Conservation (phyloP, 1,140 invertebrate genomes). For the Drosophila ercepeae region DNA sequence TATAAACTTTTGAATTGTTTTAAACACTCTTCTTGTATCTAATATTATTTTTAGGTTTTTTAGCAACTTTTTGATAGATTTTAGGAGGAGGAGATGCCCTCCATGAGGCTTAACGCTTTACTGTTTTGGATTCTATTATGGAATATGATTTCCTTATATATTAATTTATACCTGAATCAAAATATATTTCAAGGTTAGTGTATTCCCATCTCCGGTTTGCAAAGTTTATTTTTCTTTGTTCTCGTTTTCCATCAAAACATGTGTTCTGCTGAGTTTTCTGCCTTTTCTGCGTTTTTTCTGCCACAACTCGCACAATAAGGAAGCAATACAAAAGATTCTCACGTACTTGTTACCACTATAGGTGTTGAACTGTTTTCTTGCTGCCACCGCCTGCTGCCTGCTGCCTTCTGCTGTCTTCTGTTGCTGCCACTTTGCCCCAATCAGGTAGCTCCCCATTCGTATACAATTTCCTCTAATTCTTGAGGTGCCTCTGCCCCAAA, state of each 20-base stretch:
- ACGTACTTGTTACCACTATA: constrained; percentile 72
- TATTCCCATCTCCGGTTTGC: neutral
- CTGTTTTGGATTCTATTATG: no score
- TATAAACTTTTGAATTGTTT: no score
- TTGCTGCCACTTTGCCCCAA: neutral
- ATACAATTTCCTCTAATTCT: constrained; percentile 41
- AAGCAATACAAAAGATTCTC: constrained; percentile 77
- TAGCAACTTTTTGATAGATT: no score
- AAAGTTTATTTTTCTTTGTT: constrained; percentile 11
- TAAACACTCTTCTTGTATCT: no score
- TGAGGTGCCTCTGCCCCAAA: constrained; percentile 4
- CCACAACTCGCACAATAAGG: constrained; percentile 56
- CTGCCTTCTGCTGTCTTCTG: no score
- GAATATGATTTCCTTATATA: neutral
- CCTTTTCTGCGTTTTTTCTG: constrained; percentile 16
- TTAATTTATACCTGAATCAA: no score
- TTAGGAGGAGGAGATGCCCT: no score
- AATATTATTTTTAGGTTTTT: no score
- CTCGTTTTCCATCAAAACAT: no score
- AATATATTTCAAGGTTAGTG: neutral
- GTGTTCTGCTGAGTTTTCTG: no score
- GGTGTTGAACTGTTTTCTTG: constrained; percentile 61
- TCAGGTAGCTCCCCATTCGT: constrained; percentile 7
- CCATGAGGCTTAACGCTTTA: no score
- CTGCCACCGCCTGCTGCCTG: no score